Evolutionary conservation across 2,113 vertebrate genomes (phyloP).

Genomic region (Gavialis gangeticus): DNA sequence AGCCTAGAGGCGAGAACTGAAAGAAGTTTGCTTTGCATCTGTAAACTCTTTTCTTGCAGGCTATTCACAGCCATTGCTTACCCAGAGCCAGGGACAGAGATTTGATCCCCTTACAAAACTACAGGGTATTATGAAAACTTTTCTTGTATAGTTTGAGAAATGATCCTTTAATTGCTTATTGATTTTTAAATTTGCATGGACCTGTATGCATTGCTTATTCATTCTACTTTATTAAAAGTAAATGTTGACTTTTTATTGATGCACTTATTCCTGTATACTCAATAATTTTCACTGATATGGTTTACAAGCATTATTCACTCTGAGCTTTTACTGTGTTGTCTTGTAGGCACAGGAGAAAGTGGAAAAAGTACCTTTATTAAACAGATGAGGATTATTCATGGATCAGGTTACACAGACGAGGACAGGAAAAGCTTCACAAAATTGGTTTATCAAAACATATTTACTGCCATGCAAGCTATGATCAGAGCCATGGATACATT

Average conservation of each 20-base stretch:
- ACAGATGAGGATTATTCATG: slow-evolving; percentile 95
- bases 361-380: slow-evolving; percentile 95
- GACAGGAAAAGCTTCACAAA: slow-evolving; percentile 88
- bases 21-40: no score
- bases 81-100: no score
- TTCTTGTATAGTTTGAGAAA: not conserved
- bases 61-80: no score
- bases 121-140: no score
- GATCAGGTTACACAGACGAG: slow-evolving; percentile 90
- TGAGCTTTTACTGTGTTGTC: slow-evolving; percentile 6
- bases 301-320: not conserved
- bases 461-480: slow-evolving; percentile 90
- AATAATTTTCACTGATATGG: not conserved
- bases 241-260: not conserved
- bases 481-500: slow-evolving; percentile 87
- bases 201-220: not conserved
- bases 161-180: not conserved
- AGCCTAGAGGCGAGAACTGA: no score
- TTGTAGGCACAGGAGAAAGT: slow-evolving; percentile 89
- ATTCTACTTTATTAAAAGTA: not conserved
- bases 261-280: not conserved
- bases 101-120: no score
- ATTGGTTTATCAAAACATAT: slow-evolving; percentile 90
- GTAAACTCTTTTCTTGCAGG: no score
- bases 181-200: not conserved